Evolutionary conservation across 2,797 vertebrate genomes (phyloP).

Genomic region (Vireo griseus): DNA sequence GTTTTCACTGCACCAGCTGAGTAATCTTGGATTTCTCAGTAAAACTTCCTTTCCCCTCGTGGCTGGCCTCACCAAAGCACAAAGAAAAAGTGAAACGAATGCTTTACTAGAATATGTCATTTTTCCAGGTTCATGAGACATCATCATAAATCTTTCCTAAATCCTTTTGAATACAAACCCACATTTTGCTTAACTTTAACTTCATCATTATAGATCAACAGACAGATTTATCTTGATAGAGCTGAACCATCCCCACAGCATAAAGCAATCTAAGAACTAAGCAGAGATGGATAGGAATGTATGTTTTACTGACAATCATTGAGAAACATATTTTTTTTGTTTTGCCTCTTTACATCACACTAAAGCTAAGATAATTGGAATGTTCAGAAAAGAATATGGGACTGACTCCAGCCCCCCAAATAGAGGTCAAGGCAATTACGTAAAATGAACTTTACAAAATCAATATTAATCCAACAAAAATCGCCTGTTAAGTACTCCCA

Average conservation of each 20-base stretch:
- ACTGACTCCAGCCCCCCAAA: background rate
- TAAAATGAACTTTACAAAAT: conserved; percentile 1
- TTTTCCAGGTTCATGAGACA: background rate
- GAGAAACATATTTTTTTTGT: background rate
- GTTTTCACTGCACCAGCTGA: background rate
- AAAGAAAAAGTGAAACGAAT: background rate
- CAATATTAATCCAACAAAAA: conserved; percentile 13
- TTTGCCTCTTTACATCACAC: background rate
- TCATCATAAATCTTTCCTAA: background rate
- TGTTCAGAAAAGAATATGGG: background rate
- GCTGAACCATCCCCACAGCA: background rate
- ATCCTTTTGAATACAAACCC: background rate
- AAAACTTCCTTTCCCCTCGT: background rate
- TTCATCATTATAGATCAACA: background rate
- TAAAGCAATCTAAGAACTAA: background rate
- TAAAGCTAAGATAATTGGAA: background rate
- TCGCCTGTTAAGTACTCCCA: background rate
- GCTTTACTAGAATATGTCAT: background rate
- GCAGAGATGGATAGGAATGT: background rate
- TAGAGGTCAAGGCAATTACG: background rate
- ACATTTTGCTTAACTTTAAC: background rate
- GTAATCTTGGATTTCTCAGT: background rate
- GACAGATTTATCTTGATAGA: background rate
- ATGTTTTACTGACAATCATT: background rate
- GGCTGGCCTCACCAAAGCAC: background rate